Conservation (phyloP, 2,797 vertebrate species). For the Otolemur crassicaudatus region DNA sequence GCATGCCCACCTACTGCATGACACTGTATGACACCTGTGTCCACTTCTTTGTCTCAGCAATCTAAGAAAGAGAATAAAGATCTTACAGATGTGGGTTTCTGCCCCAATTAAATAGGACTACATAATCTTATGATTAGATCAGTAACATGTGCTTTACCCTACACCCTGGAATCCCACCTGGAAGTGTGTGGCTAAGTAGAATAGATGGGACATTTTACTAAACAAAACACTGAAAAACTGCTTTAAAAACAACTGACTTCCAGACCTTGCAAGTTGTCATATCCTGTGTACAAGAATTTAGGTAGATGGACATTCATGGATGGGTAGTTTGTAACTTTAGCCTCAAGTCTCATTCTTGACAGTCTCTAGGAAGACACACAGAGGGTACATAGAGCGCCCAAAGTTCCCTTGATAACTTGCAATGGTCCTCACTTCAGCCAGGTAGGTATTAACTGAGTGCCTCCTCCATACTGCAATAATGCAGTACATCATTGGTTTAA, state of each 20-base stretch:
- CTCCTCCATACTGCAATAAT: background rate
- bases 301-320: background rate
- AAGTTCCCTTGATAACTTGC: background rate
- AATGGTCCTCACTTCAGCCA: background rate
- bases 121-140: conserved; percentile 1
- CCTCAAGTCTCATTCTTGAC: background rate
- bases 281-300: background rate
- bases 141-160: background rate
- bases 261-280: conserved; percentile 5
- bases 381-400: background rate
- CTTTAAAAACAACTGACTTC: conserved; percentile 25
- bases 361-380: background rate
- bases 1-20: background rate
- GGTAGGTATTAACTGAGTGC: background rate
- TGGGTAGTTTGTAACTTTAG: background rate
- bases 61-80: conserved; percentile 14
- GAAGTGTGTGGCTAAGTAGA: background rate
- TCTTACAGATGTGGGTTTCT: conserved; percentile 30
- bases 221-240: conserved; percentile 36
- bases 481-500: background rate
- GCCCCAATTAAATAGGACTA: background rate
- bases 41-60: conserved; percentile 17
- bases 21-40: background rate
- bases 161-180: conserved; percentile 3
- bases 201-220: conserved; percentile 7